Conservation (phyloP, 2,797 vertebrate genomes). For the Parambassis ranga region DNA sequence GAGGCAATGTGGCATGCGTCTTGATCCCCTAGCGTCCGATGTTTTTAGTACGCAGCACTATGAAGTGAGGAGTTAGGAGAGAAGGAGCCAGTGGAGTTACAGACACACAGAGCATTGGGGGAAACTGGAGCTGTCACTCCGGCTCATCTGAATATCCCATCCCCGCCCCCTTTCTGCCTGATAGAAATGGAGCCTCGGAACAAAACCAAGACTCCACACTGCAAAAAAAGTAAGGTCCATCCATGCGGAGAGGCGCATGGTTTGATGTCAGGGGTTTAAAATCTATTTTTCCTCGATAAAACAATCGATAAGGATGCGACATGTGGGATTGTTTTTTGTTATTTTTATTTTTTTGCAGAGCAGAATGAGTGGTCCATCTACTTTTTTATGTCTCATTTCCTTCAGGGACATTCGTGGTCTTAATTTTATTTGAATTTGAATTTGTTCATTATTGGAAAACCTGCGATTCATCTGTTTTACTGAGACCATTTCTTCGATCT, state of each 20-base stretch:
- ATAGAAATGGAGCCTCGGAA: conserved; percentile 68
- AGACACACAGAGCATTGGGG: conserved; percentile 88
- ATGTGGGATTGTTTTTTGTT: too few species aligned
- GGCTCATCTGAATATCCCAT: conserved; percentile 92
- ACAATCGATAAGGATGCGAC: too few species aligned
- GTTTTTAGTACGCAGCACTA: conserved; percentile 88
- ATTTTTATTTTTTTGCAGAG: too few species aligned
- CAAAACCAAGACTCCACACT: conserved; percentile 61
- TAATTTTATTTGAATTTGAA: too few species aligned
- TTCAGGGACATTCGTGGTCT: too few species aligned
- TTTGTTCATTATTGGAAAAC: too few species aligned
- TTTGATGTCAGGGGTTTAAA: neutral
- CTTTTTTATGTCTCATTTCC: too few species aligned
- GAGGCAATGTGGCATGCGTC: conserved; percentile 81
- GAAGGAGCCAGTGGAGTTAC: conserved; percentile 90
- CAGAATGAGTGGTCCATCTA: too few species aligned
- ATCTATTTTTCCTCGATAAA: neutral
- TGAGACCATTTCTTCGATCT: neutral
- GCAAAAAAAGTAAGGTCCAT: conserved; percentile 41
- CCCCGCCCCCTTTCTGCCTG: conserved; percentile 83
- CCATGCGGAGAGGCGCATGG: neutral
- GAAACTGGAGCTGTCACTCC: conserved; percentile 91
- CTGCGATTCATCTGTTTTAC: neutral
- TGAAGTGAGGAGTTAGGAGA: conserved; percentile 87
- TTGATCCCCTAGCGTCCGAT: conserved; percentile 90